Evolutionary conservation across 2,797 vertebrate species (phyloP).

Genomic region (Anomalospiza imberbis): DNA sequence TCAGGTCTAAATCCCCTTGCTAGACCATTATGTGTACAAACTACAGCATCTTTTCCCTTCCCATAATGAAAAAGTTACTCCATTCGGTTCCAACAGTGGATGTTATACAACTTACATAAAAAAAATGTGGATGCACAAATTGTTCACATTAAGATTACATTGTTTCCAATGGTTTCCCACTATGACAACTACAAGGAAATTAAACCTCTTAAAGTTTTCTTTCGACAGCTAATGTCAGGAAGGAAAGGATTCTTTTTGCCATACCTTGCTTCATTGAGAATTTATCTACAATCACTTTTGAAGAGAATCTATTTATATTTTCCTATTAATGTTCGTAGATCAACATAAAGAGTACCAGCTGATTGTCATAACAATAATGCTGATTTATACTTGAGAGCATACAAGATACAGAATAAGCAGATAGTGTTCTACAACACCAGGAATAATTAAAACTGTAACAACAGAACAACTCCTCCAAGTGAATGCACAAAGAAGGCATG

Average conservation of each 20-base stretch:
- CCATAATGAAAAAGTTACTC: not conserved
- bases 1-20: not conserved
- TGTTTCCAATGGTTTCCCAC: rapidly evolving
- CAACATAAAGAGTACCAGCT: not conserved
- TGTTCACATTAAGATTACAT: not conserved
- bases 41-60: not conserved
- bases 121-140: not conserved
- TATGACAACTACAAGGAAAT: not conserved
- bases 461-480: not conserved
- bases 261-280: not conserved
- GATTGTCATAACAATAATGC: not conserved
- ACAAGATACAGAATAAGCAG: not conserved
- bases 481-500: not conserved
- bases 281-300: not conserved
- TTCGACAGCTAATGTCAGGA: not conserved
- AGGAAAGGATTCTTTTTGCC: not conserved
- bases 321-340: not conserved
- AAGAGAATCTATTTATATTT: not conserved
- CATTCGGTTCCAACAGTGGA: rapidly evolving
- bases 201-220: not conserved
- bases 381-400: not conserved
- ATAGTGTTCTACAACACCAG: not conserved
- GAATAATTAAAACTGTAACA: not conserved
- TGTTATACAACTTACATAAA: not conserved
- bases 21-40: not conserved